Conservation (phyloP, 35 echinoderm and acorn worm genomes). For the Eucidaris tribuloides region DNA sequence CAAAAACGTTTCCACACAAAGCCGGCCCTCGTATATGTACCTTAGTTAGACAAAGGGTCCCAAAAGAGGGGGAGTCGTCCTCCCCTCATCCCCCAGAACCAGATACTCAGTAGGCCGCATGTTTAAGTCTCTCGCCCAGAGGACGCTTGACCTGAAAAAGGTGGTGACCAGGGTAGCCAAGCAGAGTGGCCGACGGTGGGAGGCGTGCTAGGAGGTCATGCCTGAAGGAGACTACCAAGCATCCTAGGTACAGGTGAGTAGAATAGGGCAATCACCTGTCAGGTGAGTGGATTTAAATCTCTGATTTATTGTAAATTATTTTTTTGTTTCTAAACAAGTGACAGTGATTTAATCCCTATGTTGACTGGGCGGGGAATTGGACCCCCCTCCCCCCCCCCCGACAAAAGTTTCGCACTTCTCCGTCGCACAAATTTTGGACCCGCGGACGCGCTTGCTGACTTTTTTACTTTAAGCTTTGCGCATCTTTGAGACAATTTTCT, state of each 20-base stretch:
- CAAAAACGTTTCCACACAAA: not conserved
- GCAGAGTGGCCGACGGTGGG: slow-evolving; percentile 73
- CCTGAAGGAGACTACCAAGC: slow-evolving; percentile 46
- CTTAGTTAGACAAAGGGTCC: not conserved
- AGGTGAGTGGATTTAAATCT: too few species aligned
- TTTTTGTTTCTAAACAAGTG: too few species aligned
- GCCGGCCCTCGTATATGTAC: not conserved
- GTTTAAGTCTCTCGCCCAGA: slow-evolving; percentile 98
- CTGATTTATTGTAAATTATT: too few species aligned
- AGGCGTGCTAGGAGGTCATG: slow-evolving; percentile 49
- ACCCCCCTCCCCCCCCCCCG: too few species aligned
- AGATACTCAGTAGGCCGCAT: slow-evolving; percentile 94
- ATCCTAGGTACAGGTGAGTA: slow-evolving; percentile 66
- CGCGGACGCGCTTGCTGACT: too few species aligned
- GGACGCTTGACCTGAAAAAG: slow-evolving; percentile 55
- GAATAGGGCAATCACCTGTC: too few species aligned
- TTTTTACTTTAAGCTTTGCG: too few species aligned
- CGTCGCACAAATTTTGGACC: too few species aligned
- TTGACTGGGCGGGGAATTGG: too few species aligned
- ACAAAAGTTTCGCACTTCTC: too few species aligned
- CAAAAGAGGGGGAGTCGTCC: slow-evolving; percentile 12
- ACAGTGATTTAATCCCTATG: too few species aligned
- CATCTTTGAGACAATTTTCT: too few species aligned
- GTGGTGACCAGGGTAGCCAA: slow-evolving; percentile 66
- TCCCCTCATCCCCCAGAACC: slow-evolving; percentile 23